These are phyloP conservation scores for Megaustenia siamemsis DNA, from an alignment of 2,888 invertebrate genomes.

Conservation along the genomic window DNA sequence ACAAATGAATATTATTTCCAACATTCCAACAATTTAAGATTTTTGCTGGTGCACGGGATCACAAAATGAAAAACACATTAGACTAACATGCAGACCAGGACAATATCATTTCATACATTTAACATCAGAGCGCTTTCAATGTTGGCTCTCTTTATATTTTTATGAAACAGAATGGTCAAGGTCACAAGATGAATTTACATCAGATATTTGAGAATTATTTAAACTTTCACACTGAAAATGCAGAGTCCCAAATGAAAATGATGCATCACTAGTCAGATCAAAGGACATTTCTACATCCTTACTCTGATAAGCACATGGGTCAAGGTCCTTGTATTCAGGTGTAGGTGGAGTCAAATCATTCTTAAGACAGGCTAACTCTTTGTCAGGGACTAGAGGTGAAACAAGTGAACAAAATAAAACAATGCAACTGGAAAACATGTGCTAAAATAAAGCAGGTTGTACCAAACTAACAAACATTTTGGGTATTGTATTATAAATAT, in stretches of 20 bases:
- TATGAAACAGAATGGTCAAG: not conserved
- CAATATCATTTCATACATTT: no score
- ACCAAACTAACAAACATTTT: no score
- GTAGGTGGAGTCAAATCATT: conserved; percentile 23
- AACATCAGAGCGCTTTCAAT: not conserved
- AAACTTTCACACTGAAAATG: conserved; percentile 37
- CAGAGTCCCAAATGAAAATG: conserved; percentile 32
- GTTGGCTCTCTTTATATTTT: not conserved
- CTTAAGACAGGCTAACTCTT: conserved; percentile 9
- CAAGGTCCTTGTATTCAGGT: not conserved
- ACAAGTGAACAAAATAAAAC: no score
- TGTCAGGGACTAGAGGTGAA: not conserved
- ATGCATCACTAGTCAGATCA: conserved; percentile 11
- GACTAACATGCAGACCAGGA: no score
- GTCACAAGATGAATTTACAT: not conserved
- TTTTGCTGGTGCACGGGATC: no score
- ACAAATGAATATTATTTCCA: no score
- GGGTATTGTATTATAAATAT: no score
- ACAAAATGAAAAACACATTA: no score
- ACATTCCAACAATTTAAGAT: no score
- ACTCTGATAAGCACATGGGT: not conserved
- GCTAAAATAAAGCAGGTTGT: no score
- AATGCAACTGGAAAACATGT: no score
- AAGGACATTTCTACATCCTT: not conserved
- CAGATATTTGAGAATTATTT: not conserved